Evolutionary conservation across 2,888 invertebrate species (phyloP).

Genomic region (Pandemis cinnamomeana): DNA sequence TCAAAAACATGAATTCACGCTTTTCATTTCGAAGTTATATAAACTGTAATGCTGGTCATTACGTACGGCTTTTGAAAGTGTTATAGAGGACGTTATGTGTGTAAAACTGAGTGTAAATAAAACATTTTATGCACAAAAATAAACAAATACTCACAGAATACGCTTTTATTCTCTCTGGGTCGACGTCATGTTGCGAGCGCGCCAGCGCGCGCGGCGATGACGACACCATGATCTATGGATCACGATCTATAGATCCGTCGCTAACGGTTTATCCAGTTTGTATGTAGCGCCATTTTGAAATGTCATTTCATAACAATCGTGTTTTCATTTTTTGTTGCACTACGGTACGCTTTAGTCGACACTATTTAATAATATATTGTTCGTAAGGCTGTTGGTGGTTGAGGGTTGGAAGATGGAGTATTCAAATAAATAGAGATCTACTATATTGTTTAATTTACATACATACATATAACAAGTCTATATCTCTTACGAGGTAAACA

Average conservation of each 20-base stretch:
- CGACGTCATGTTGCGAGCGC: slow-evolving; percentile 77
- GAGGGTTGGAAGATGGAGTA: neutral
- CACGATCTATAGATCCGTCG: slow-evolving; percentile 65
- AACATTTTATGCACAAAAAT: neutral
- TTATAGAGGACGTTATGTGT: no score
- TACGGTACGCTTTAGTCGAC: slow-evolving; percentile 10
- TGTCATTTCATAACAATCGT: slow-evolving; percentile 38
- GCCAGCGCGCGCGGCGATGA: slow-evolving; percentile 81
- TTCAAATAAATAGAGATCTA: neutral
- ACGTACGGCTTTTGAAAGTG: no score
- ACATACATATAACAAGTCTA: no score
- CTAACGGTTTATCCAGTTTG: slow-evolving; percentile 57
- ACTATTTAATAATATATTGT: slow-evolving; percentile 13
- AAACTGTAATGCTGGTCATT: no score
- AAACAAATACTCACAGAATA: slow-evolving; percentile 75
- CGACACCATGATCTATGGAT: slow-evolving; percentile 81
- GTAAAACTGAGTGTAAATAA: no score
- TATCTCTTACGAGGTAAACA: no score
- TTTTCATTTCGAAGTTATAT: no score
- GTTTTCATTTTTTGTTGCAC: slow-evolving; percentile 34
- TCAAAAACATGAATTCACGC: no score
- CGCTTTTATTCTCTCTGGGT: slow-evolving; percentile 80
- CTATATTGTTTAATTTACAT: no score
- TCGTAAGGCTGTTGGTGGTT: slow-evolving; percentile 21
- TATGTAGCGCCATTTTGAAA: slow-evolving; percentile 49